Percentiles rank a stretch among this genome's conserved stretches.
Conservation (phyloP, 2,113 vertebrate genomes). For the Lophochroa leadbeateri region DNA sequence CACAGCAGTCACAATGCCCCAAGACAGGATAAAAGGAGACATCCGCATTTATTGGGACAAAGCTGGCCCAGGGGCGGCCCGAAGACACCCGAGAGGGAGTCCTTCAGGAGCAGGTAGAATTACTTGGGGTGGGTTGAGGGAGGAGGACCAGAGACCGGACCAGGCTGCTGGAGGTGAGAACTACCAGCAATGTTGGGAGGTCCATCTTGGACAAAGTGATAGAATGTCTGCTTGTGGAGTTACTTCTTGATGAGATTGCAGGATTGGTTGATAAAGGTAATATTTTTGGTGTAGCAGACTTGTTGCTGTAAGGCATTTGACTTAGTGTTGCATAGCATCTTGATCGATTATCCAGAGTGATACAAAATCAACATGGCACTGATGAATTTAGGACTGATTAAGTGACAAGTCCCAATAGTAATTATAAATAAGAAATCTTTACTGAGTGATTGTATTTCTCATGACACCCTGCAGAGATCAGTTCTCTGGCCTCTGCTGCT, state of each 20-base stretch:
- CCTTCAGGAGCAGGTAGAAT: not conserved
- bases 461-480: not conserved
- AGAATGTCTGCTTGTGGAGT: not conserved
- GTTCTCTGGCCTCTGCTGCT: not conserved
- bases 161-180: not conserved
- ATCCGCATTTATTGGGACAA: not conserved
- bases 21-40: not conserved
- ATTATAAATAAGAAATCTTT: not conserved
- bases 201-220: not conserved
- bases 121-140: not conserved
- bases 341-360: not conserved
- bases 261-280: not conserved
- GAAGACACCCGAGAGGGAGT: not conserved
- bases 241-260: not conserved
- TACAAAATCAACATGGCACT: not conserved
- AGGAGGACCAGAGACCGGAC: not conserved
- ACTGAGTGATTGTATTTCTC: not conserved
- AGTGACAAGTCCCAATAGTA: not conserved
- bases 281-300: not conserved
- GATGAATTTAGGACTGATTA: constrained; percentile 16
- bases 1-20: not conserved
- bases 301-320: not conserved
- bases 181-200: not conserved
- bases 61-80: not conserved
- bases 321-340: not conserved